phyloP scores from a whole-genome alignment of 1,140 invertebrate species.

The Drosophila albomicans region DNA sequence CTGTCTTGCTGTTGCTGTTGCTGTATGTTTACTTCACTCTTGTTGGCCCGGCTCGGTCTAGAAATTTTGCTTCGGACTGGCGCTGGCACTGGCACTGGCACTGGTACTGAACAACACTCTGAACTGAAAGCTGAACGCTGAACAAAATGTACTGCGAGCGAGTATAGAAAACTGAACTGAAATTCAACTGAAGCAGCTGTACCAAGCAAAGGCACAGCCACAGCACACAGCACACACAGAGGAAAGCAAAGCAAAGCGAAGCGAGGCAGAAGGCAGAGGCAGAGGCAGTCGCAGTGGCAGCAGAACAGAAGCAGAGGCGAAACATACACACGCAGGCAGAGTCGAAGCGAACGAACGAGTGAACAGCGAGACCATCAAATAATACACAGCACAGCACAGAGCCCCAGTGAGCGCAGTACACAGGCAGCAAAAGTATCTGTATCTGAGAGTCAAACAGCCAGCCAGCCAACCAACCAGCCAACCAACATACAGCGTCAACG shows the following conservation, averaged over 20 bases:
- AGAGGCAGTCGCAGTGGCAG: conserved; percentile 19
- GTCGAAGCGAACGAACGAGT: conserved; percentile 56
- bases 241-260: conserved; percentile 21
- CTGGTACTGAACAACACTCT: conserved; percentile 49
- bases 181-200: conserved; percentile 83
- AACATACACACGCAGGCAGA: conserved; percentile 41
- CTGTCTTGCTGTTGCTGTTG: conserved; percentile 5
- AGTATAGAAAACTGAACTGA: conserved; percentile 81
- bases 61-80: conserved; percentile 60
- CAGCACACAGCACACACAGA: conserved; percentile 21
- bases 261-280: conserved; percentile 16
- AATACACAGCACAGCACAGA: conserved; percentile 43
- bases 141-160: conserved; percentile 73
- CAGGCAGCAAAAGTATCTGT: conserved; percentile 57
- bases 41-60: conserved; percentile 57
- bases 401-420: conserved; percentile 57
- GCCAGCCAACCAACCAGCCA: conserved; percentile 40
- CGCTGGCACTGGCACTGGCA: conserved; percentile 37
- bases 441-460: conserved; percentile 46
- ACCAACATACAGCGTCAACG: conserved; percentile 66
- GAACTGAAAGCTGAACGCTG: conserved; percentile 38
- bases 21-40: conserved; percentile 53
- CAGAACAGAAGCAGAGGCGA: conserved; percentile 50
- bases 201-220: conserved; percentile 59
- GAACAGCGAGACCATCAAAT: conserved; percentile 82